A percentile compares a stretch with the other conserved stretches of the same genome.
These are phyloP conservation scores for Colaptes auratus DNA, from an alignment of 2,113 vertebrate species.

Conservation along the genomic window DNA sequence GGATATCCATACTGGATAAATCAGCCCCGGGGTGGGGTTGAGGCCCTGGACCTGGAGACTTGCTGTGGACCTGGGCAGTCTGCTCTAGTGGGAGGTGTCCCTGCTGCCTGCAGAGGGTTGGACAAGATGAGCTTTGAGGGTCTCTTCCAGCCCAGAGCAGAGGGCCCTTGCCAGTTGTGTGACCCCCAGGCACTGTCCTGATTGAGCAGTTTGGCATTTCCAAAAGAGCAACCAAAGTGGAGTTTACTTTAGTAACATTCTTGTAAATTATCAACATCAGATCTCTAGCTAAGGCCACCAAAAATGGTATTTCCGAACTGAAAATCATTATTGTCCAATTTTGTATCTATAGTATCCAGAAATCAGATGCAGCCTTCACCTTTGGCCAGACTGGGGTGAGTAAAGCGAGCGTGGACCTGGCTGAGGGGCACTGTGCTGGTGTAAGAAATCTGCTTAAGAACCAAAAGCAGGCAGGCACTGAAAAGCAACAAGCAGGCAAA, in stretches of 20 bases:
- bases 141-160: no score
- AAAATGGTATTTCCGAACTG: neutral
- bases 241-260: neutral
- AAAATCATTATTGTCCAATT: neutral
- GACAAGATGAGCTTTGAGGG: no score
- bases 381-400: neutral
- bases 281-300: neutral
- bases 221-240: neutral
- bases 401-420: neutral
- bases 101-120: no score
- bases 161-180: no score
- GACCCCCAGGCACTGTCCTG: neutral
- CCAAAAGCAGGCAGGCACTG: neutral
- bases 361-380: accelerated
- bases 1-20: no score
- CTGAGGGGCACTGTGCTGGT: neutral
- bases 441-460: neutral
- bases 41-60: no score
- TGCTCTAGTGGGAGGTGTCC: no score
- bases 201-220: neutral
- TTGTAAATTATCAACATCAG: neutral
- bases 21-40: no score
- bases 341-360: neutral
- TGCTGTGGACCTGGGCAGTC: no score
- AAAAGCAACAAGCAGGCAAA: neutral